These are phyloP conservation scores for Zonitis immaculata DNA, from an alignment of 2,888 invertebrate genomes.

Conservation along the genomic window DNA sequence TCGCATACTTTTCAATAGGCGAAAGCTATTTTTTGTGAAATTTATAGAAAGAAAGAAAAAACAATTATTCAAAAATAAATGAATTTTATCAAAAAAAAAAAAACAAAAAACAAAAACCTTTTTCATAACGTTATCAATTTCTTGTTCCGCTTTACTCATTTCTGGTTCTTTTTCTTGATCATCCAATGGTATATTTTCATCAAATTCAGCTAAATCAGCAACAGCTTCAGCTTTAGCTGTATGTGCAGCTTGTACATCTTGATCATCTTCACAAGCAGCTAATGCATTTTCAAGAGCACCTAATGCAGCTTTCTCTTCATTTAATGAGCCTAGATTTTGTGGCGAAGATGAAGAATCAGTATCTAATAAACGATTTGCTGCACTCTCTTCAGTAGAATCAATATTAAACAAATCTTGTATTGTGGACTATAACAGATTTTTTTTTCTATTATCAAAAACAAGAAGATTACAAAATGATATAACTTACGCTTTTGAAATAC, in stretches of 20 bases:
- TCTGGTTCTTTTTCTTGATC: conserved; percentile 58
- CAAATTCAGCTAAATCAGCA: conserved; percentile 90
- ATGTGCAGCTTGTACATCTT: conserved; percentile 86
- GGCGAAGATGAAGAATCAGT: conserved; percentile 36
- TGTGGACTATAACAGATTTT: conserved; percentile 68
- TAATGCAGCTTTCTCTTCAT: conserved; percentile 57
- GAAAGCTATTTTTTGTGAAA: conserved; percentile 77
- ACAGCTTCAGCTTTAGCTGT: conserved; percentile 86
- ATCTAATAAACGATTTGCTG: conserved; percentile 56
- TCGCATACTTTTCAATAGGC: conserved; percentile 93
- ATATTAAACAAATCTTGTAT: conserved; percentile 89
- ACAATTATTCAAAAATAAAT: no score
- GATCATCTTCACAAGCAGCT: conserved; percentile 91
- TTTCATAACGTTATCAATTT: conserved; percentile 65
- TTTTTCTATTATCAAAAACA: background rate
- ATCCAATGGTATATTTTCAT: conserved; percentile 87
- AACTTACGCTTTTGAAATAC: conserved; percentile 79
- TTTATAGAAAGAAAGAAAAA: no score
- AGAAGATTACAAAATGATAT: conserved; percentile 4
- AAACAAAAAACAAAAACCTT: conserved; percentile 52
- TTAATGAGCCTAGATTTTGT: conserved; percentile 11
- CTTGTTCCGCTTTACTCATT: conserved; percentile 67
- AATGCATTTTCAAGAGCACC: conserved; percentile 75
- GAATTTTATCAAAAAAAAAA: no score
- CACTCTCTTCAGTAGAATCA: conserved; percentile 60